These are phyloP conservation scores for Equus quagga DNA, from an alignment of 2,113 vertebrate genomes.

Conservation along the genomic window DNA sequence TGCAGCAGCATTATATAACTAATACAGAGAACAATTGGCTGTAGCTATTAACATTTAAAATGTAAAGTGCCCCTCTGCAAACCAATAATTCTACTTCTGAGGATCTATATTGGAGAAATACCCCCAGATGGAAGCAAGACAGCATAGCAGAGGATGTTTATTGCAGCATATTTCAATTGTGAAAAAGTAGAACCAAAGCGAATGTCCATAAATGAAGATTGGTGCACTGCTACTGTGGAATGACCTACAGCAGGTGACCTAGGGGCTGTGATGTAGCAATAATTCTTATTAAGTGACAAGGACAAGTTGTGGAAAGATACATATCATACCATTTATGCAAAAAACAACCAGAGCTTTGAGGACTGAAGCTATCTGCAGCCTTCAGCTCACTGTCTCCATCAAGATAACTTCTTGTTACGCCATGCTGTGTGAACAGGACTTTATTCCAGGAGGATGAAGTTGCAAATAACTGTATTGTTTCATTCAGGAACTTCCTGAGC, in stretches of 20 bases:
- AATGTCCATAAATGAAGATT: not conserved
- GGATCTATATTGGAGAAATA: not conserved
- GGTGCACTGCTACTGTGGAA: not conserved
- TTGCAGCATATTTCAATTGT: not conserved
- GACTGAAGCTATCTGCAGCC: not conserved
- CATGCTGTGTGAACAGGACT: not conserved
- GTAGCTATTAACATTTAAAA: not conserved
- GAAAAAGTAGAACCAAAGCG: not conserved
- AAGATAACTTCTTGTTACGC: not conserved
- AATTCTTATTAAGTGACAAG: not conserved
- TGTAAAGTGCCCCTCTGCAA: not conserved
- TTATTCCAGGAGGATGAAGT: not conserved
- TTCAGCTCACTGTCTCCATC: not conserved
- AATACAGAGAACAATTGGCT: not conserved
- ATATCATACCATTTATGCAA: not conserved
- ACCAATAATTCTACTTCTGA: not conserved
- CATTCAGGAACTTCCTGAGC: slow-evolving; percentile 34
- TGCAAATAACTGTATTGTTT: slow-evolving; percentile 24
- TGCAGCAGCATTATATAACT: not conserved
- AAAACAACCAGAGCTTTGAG: not conserved
- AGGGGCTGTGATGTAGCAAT: not conserved
- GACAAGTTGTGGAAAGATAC: not conserved
- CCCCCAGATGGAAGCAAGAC: not conserved
- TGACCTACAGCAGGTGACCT: not conserved
- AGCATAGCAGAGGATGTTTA: not conserved